Percentiles rank a stretch among this genome's conserved stretches.
phyloP scores from a whole-genome alignment of 2,113 vertebrate species.

The Catagonus wagneri region DNA sequence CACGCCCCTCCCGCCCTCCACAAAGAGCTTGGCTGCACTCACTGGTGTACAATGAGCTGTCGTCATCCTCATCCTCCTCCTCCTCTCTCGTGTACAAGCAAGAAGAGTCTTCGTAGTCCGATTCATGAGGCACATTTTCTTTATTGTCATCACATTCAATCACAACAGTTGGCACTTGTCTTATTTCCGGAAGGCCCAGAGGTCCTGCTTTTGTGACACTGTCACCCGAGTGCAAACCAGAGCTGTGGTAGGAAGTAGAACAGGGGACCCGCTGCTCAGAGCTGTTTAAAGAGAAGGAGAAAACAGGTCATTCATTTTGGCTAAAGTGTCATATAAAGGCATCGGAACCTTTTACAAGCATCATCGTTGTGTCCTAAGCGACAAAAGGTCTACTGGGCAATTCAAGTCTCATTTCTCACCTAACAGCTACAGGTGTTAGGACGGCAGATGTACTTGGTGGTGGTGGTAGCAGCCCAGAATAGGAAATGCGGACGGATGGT shows the following conservation, averaged over 20 bases:
- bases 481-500: background rate
- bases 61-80: conserved; percentile 94
- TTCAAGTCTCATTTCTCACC: background rate
- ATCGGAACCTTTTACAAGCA: background rate
- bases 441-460: background rate
- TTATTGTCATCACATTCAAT: conserved; percentile 98
- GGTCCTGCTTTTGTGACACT: conserved; percentile 89
- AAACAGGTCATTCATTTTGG: background rate
- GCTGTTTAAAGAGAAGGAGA: conserved; percentile 70
- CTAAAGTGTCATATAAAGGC: accelerated
- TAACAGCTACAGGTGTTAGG: background rate
- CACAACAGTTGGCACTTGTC: conserved; percentile 96
- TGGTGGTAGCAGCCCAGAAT: accelerated
- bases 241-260: conserved; percentile 88
- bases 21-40: background rate
- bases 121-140: conserved; percentile 98
- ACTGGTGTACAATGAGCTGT: conserved; percentile 94
- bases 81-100: conserved; percentile 96
- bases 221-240: conserved; percentile 92
- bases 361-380: background rate
- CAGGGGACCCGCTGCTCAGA: conserved; percentile 82
- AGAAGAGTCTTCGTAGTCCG: conserved; percentile 96
- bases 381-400: background rate
- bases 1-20: accelerated
- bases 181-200: conserved; percentile 92